Evolutionary conservation across 2,888 invertebrate species (phyloP).

Genomic region (Peribatodes rhomboidaria): DNA sequence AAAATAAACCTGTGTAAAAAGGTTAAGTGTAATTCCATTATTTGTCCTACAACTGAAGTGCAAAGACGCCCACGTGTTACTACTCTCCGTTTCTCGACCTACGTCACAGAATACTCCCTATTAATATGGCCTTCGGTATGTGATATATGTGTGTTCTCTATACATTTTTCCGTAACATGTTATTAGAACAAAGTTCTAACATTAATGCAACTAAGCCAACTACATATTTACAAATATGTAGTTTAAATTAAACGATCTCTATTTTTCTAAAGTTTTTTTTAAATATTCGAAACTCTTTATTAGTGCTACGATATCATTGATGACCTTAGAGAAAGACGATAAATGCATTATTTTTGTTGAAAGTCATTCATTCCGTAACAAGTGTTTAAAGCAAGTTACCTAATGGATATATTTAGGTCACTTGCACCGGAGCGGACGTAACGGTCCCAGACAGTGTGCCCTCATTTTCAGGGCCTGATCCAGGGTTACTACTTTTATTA

Average conservation of each 20-base stretch:
- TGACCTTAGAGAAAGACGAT: background rate
- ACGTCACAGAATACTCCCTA: no score
- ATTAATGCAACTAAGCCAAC: no score
- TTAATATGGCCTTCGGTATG: no score
- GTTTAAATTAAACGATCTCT: no score
- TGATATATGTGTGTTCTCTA: no score
- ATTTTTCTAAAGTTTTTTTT: no score
- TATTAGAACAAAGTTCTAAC: no score
- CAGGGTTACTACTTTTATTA: background rate
- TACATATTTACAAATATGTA: no score
- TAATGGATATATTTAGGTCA: slow-evolving; percentile 56
- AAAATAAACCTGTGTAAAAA: slow-evolving; percentile 8
- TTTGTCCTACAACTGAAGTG: slow-evolving; percentile 6
- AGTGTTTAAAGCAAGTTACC: background rate
- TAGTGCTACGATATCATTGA: no score
- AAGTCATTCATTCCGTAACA: background rate
- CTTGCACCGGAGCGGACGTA: slow-evolving; percentile 53
- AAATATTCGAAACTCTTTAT: no score
- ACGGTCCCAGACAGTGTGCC: slow-evolving; percentile 57
- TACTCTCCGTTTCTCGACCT: background rate
- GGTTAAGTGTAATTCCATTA: slow-evolving; percentile 11
- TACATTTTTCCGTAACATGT: no score
- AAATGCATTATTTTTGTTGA: background rate
- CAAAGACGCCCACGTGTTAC: slow-evolving; percentile 15
- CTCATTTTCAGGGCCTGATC: background rate